Percentiles rank a stretch among this genome's conserved stretches.
These are phyloP conservation scores for Dynastes grantii DNA, from an alignment of 2,888 invertebrate species.

Conservation along the genomic window DNA sequence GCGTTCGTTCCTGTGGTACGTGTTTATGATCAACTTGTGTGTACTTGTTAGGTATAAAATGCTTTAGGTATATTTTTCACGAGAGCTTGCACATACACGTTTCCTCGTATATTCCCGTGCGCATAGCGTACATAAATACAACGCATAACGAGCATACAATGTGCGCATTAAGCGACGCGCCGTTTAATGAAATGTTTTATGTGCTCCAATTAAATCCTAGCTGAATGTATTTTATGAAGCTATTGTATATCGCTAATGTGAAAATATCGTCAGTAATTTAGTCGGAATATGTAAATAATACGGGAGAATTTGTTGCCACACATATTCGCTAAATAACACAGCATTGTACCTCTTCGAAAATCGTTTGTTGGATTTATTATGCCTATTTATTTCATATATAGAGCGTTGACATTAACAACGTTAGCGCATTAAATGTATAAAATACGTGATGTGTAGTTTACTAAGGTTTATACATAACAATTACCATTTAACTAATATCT, in stretches of 20 bases:
- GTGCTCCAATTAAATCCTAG: conserved; percentile 49
- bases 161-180: conserved; percentile 36
- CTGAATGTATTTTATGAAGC: conserved; percentile 44
- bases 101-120: conserved; percentile 37
- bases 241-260: conserved; percentile 51
- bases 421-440: too few relatives aligned
- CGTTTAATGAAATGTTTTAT: conserved; percentile 51
- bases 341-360: conserved; percentile 18
- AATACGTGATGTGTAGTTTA: too few relatives aligned
- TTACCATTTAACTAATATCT: too few relatives aligned
- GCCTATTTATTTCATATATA: background rate
- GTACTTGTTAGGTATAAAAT: conserved; percentile 29
- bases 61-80: conserved; percentile 35
- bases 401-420: too few relatives aligned
- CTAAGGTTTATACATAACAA: too few relatives aligned
- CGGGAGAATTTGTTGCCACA: conserved; percentile 14
- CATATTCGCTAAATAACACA: background rate
- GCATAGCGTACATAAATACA: conserved; percentile 40
- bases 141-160: conserved; percentile 41
- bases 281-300: conserved; percentile 37
- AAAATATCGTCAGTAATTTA: conserved; percentile 47
- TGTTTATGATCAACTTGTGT: conserved; percentile 44
- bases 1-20: conserved; percentile 25
- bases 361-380: background rate
- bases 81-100: conserved; percentile 26